Evolutionary conservation across 2,797 vertebrate species (phyloP).

Genomic region (Sebastolobus altivelis): DNA sequence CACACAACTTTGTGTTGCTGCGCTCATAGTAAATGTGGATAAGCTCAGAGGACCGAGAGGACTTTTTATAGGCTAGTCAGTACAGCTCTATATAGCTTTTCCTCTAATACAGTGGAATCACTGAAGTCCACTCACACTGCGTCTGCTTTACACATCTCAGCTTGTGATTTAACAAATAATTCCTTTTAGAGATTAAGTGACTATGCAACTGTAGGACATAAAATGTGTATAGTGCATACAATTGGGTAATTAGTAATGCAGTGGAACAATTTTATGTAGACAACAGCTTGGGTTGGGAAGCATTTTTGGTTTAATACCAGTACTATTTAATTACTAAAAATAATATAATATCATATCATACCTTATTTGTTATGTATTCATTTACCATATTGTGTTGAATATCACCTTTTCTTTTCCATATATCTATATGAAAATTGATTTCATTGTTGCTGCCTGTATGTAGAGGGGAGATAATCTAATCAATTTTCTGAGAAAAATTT

Average conservation of each 20-base stretch:
- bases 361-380: neutral
- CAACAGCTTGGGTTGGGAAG: neutral
- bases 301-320: neutral
- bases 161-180: constrained; percentile 34
- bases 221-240: neutral
- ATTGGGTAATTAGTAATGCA: constrained; percentile 21
- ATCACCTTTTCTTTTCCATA: constrained; percentile 36
- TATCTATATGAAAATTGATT: constrained; percentile 51
- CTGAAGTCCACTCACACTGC: constrained; percentile 37
- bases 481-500: constrained; percentile 73
- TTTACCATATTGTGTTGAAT: constrained; percentile 16
- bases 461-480: constrained; percentile 83
- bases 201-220: neutral
- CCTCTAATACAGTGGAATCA: constrained; percentile 45
- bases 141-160: constrained; percentile 33
- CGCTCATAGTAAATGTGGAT: constrained; percentile 68
- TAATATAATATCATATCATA: too few relatives aligned
- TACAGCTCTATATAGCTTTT: constrained; percentile 55
- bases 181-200: constrained; percentile 12
- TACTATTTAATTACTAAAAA: neutral
- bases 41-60: constrained; percentile 65
- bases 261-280: neutral
- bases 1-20: constrained; percentile 75
- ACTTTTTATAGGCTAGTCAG: constrained; percentile 69
- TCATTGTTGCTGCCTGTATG: constrained; percentile 65